phyloP scores from a whole-genome alignment of 2,797 vertebrate genomes.

The Nothura maculosa region DNA sequence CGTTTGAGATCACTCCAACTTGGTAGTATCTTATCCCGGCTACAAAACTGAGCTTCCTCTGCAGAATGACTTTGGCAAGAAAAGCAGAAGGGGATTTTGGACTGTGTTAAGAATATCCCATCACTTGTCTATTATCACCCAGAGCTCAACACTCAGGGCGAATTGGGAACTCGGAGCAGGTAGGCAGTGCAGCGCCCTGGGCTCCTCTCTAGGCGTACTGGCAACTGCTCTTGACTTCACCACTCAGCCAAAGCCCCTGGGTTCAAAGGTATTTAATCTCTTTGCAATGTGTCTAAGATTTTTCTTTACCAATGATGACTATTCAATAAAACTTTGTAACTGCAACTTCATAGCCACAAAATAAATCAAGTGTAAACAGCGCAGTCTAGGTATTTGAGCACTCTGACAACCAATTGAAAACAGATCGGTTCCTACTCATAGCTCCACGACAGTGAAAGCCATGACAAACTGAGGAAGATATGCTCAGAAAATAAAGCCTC shows the following conservation, averaged over 20 bases:
- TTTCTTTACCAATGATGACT: slow-evolving; percentile 16
- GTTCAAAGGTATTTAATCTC: slow-evolving; percentile 20
- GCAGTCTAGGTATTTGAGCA: not conserved
- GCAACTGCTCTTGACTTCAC: not conserved
- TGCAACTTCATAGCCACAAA: slow-evolving; percentile 40
- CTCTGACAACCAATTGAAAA: slow-evolving; percentile 57
- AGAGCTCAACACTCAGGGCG: not conserved
- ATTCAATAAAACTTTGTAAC: slow-evolving; percentile 37
- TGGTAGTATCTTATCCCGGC: rapidly evolving
- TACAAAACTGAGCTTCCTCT: not conserved
- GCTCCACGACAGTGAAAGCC: slow-evolving; percentile 43
- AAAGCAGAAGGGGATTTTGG: not conserved
- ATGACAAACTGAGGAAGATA: slow-evolving; percentile 47
- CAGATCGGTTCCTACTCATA: slow-evolving; percentile 42
- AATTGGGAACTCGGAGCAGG: not conserved
- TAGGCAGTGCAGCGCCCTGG: not conserved
- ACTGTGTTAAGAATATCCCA: not conserved
- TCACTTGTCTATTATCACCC: not conserved
- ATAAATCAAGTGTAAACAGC: slow-evolving; percentile 56
- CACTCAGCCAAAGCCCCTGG: not conserved
- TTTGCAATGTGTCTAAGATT: not conserved
- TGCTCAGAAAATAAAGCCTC: slow-evolving; percentile 51
- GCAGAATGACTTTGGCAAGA: not conserved
- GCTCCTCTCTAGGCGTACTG: not conserved
- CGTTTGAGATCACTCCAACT: not conserved